phyloP scores from a whole-genome alignment of 2,113 vertebrate genomes.

The Vireo altiloquus region DNA sequence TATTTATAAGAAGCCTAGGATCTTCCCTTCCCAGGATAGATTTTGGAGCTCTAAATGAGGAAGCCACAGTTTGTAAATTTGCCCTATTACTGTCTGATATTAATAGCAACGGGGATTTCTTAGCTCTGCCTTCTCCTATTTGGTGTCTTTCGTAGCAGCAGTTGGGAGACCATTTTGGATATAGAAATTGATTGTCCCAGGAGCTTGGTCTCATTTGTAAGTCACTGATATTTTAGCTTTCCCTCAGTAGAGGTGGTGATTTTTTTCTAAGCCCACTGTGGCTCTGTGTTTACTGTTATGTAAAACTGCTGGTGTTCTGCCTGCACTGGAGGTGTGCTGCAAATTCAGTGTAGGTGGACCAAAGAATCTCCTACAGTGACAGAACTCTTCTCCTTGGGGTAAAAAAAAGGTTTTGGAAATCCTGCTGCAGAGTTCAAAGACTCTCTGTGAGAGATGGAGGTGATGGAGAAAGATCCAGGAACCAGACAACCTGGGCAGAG shows the following conservation, averaged over 20 bases:
- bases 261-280: fast-evolving
- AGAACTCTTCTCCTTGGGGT: not conserved
- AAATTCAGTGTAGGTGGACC: not conserved
- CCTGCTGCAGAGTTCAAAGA: not conserved
- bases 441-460: not conserved
- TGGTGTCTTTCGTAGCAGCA: not conserved
- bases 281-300: not conserved
- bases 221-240: not conserved
- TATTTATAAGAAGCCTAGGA: not conserved
- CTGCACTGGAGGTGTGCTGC: not conserved
- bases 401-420: not conserved
- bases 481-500: fast-evolving
- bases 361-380: not conserved
- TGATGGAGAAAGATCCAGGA: not conserved
- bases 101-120: not conserved
- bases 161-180: not conserved
- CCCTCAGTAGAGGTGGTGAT: not conserved
- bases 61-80: not conserved
- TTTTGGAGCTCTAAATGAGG: not conserved
- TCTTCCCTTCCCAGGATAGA: not conserved
- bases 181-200: not conserved
- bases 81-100: not conserved
- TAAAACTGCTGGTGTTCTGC: not conserved
- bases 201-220: not conserved
- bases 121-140: not conserved